Conservation (phyloP, 2,888 invertebrate genomes). For the Lacanobia oleracea region DNA sequence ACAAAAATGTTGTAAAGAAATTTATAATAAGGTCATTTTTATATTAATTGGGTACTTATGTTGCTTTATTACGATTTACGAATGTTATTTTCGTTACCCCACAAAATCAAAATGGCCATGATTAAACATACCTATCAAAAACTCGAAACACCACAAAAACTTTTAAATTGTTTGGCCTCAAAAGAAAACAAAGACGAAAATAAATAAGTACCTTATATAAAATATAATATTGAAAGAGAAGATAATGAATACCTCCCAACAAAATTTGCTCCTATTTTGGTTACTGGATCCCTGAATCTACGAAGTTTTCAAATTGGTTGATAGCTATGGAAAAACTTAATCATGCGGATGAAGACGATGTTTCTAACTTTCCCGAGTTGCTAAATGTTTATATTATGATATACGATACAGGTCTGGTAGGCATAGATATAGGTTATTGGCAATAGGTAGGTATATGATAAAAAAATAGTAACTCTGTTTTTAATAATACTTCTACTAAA, state of each 20-base stretch:
- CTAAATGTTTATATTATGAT: conserved; percentile 42
- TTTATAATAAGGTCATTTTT: too few species aligned
- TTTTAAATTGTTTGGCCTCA: conserved; percentile 25
- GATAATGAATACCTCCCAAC: conserved; percentile 43
- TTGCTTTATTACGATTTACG: too few species aligned
- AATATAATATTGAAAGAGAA: conserved; percentile 28
- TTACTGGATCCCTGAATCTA: conserved; percentile 49
- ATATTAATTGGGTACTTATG: not conserved
- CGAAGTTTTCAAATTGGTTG: conserved; percentile 59
- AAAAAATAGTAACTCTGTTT: conserved; percentile 12
- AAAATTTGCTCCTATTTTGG: conserved; percentile 52
- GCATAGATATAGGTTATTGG: conserved; percentile 13
- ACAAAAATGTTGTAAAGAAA: too few species aligned
- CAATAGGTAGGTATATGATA: not conserved
- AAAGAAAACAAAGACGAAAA: conserved; percentile 35
- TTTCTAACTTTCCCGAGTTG: conserved; percentile 48
- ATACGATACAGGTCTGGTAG: conserved; percentile 18
- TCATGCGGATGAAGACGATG: conserved; percentile 49
- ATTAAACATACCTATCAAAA: conserved; percentile 5
- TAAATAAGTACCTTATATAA: conserved; percentile 15
- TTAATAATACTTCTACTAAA: too few species aligned
- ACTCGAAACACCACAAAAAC: conserved; percentile 14
- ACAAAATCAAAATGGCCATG: conserved; percentile 6
- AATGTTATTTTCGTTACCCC: too few species aligned
- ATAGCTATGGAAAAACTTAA: conserved; percentile 60